Evolutionary conservation across 30 jellyfish, hydroid and myxozoan genomes (phyloP), one percentile per base, ranked within the genome.

Genomic region (Aurelia coerulea): DNA sequence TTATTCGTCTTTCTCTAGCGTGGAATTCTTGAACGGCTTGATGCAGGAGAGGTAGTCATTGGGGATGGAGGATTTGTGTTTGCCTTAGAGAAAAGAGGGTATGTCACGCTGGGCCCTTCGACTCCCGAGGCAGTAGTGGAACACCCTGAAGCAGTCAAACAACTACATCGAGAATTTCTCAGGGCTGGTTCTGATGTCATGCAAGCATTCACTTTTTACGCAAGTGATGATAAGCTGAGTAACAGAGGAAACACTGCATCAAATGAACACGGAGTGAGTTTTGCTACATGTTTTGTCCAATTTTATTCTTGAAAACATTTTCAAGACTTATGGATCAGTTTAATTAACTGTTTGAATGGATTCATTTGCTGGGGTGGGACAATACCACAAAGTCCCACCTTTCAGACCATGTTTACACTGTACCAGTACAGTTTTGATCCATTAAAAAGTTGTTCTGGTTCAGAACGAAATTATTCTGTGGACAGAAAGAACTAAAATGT

Each of bases 21-120:
- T 35, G 97, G 97, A 68, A 65, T 94, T 14, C 85, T 94, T 33
- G 99, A 95, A 42, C 97, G 99, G 32, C 90, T 95, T 15, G 84
- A 95, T 68, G 96, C 90, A 1, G 99, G 97, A 3, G 99, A 95
- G 83, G 91, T 86, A 14, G 95, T 95, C 66, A 60, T 95, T 74
- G 97, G 99, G 11, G 99, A 95, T 89, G 99, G 99, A 62, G 99
- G 99, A 7, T 89, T 89, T 50, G 97, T 95, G 18, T 89, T 90
- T 86, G 95, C 95, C 15, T 90, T 95, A 23, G 99, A 95, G 66
- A 86, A 84, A 88, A 79, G 99, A 42, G 99, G 99, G 18, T 95
- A 95, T 64, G 97, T 95, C 58, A 90, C 74, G 69, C 97, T 97
- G 32, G 99, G 99, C 19, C 97, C 97, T 2, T 95, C 97, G 97